A percentile compares a stretch with the other conserved stretches of the same genome.
Evolutionary conservation across 2,797 vertebrate species (phyloP).

Genomic region (Rhadinocentrus ornatus): DNA sequence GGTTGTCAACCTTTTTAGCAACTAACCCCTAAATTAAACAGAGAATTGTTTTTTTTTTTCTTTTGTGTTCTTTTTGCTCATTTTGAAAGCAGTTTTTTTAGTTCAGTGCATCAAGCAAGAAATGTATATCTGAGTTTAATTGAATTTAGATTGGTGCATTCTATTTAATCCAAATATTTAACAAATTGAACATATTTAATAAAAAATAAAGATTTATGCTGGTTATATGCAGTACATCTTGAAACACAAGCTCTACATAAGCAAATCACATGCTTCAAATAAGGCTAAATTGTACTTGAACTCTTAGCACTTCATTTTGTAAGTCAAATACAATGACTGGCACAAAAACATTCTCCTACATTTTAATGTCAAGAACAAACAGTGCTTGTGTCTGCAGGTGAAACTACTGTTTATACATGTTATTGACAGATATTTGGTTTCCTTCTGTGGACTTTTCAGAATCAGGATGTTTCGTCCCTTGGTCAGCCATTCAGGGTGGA

Average conservation of each 20-base stretch:
- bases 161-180: too few species aligned
- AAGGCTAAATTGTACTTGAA: neutral
- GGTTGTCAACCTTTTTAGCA: conserved; percentile 30
- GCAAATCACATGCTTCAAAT: conserved; percentile 1
- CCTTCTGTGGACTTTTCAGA: too few species aligned
- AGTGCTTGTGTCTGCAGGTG: neutral
- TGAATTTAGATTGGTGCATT: neutral
- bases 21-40: conserved; percentile 30
- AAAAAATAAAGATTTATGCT: neutral
- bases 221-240: too few species aligned
- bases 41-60: conserved; percentile 2
- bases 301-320: neutral
- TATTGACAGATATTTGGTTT: too few species aligned
- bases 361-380: conserved; percentile 4
- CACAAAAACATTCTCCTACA: neutral
- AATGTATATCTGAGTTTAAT: neutral
- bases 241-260: neutral
- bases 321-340: neutral
- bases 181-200: neutral
- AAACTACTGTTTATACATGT: neutral
- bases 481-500: too few species aligned
- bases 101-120: neutral
- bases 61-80: neutral
- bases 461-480: too few species aligned
- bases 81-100: conserved; percentile 6